Evolutionary conservation across 2,888 invertebrate genomes (phyloP).

Genomic region (Lydus trimaculatus): DNA sequence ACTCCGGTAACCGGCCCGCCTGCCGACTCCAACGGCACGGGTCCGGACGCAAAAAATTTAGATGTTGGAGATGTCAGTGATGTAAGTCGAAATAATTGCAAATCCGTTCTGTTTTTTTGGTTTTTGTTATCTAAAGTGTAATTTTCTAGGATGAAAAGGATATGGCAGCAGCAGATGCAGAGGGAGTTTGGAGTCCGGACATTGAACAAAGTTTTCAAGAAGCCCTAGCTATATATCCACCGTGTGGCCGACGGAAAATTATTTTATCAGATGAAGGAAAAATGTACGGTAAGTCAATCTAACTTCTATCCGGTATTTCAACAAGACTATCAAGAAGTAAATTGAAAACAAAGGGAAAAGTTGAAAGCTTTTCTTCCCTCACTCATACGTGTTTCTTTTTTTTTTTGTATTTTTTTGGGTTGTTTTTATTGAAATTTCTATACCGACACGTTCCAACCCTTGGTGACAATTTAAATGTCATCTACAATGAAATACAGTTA

Average conservation of each 20-base stretch:
- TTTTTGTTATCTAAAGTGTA: neutral
- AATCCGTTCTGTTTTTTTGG: neutral
- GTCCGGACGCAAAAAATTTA: conserved; percentile 89
- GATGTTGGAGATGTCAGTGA: conserved; percentile 94
- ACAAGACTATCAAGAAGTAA: conserved; percentile 1
- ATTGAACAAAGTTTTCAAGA: conserved; percentile 99
- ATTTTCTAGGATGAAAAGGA: conserved; percentile 80
- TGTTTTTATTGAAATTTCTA: conserved; percentile 8
- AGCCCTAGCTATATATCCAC: conserved; percentile 99
- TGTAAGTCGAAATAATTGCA: conserved; percentile 62
- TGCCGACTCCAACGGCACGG: conserved; percentile 92
- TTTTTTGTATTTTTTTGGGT: neutral
- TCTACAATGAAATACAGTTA: conserved; percentile 34
- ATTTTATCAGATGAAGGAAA: conserved; percentile 99
- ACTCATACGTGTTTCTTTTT: neutral
- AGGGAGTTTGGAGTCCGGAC: conserved; percentile 99
- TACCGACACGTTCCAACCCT: neutral
- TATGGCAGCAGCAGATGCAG: conserved; percentile 95
- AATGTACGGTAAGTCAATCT: conserved; percentile 96
- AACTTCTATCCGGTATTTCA: neutral
- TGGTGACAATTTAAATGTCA: conserved; percentile 16
- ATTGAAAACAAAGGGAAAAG: neutral
- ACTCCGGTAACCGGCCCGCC: conserved; percentile 88
- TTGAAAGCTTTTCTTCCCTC: neutral
- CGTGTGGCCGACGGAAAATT: conserved; percentile 99